These are phyloP conservation scores for Asarcornis scutulata DNA, from an alignment of 2,113 vertebrate species.

Conservation along the genomic window DNA sequence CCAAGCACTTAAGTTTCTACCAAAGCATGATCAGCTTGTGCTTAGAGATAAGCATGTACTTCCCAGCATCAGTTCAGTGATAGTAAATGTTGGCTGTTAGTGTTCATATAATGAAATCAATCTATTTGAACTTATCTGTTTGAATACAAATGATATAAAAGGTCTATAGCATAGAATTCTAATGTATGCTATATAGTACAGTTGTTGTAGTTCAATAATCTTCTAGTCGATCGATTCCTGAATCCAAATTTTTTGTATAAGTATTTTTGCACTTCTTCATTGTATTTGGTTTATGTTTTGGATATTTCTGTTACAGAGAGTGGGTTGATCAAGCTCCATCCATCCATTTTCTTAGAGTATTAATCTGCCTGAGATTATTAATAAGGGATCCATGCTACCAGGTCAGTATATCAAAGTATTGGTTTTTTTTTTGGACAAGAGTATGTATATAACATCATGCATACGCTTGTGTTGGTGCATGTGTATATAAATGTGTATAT, in stretches of 20 bases:
- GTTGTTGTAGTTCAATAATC: not conserved
- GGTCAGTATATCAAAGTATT: conserved; percentile 71
- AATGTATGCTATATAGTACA: not conserved
- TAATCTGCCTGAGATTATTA: conserved; percentile 87
- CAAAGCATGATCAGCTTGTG: not conserved
- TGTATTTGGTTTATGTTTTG: not conserved
- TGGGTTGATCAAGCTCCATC: conserved; percentile 81
- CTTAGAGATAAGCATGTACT: not conserved
- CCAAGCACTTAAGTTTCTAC: not conserved
- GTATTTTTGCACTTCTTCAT: not conserved
- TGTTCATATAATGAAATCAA: not conserved
- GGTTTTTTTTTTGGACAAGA: not conserved
- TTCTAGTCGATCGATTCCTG: not conserved
- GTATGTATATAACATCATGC: not conserved
- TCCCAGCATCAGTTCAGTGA: not conserved
- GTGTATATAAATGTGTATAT: fast-evolving
- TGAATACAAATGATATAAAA: not conserved
- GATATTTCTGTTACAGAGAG: conserved; percentile 74
- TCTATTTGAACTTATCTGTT: not conserved
- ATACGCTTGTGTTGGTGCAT: not conserved
- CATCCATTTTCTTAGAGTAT: conserved; percentile 81
- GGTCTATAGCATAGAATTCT: not conserved
- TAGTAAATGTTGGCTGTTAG: not conserved
- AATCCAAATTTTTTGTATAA: not conserved
- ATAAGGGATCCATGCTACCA: conserved; percentile 86